Percentiles rank a stretch among this genome's conserved stretches.
Evolutionary conservation across 2,113 vertebrate species (phyloP).

Genomic region (Egretta garzetta): DNA sequence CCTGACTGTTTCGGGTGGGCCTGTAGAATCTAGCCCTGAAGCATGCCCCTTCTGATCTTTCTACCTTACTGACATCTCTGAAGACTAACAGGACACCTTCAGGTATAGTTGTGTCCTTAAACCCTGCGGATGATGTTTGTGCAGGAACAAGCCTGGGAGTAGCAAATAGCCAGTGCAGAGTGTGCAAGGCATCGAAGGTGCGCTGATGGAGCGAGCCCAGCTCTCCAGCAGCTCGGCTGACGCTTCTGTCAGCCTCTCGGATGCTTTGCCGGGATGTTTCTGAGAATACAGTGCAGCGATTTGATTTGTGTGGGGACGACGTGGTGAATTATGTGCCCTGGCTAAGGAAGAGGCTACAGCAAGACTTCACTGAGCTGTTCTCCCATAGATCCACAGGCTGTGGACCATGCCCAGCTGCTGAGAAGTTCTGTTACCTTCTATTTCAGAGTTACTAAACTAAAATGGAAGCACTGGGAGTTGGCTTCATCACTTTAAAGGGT

Average conservation of each 20-base stretch:
- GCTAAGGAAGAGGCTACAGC: background rate
- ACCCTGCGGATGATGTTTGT: rapidly evolving
- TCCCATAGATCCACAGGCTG: background rate
- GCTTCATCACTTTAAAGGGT: background rate
- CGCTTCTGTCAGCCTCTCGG: rapidly evolving
- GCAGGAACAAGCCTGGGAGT: background rate
- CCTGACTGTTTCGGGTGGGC: background rate
- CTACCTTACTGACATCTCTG: background rate
- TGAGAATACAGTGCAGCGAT: background rate
- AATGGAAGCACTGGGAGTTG: background rate
- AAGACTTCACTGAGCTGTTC: background rate
- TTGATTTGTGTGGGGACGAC: background rate
- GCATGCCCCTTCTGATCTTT: background rate
- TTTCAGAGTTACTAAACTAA: background rate
- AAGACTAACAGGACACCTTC: background rate
- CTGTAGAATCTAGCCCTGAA: background rate
- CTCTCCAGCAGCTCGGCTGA: background rate
- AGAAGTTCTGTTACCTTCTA: background rate
- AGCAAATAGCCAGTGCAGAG: rapidly evolving
- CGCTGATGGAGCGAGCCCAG: background rate
- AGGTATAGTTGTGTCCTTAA: background rate
- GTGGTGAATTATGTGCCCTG: background rate
- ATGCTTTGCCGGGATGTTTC: background rate
- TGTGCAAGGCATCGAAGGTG: rapidly evolving
- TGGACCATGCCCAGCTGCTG: background rate